phyloP scores from a whole-genome alignment of 2,888 invertebrate species.

The Drosophila paramelanica region DNA sequence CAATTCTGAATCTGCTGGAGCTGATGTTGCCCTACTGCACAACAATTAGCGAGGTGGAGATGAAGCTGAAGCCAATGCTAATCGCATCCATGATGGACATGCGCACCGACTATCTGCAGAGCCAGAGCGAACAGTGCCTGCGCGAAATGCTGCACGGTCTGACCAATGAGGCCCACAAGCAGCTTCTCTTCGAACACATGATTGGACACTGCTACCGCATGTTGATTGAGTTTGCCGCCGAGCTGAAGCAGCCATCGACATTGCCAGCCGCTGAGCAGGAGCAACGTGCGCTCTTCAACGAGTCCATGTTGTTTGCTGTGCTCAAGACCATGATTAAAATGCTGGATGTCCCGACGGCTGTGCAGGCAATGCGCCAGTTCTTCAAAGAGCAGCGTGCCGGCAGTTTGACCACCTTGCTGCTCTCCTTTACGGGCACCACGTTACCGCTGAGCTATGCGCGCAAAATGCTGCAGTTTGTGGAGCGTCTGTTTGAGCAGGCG shows the following conservation, averaged over 20 bases:
- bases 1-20: slow-evolving; percentile 82
- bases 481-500: slow-evolving; percentile 89
- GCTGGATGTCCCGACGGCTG: slow-evolving; percentile 92
- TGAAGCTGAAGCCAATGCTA: slow-evolving; percentile 79
- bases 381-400: slow-evolving; percentile 89
- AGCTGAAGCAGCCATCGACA: slow-evolving; percentile 59
- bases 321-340: slow-evolving; percentile 93
- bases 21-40: slow-evolving; percentile 76
- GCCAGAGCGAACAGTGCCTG: slow-evolving; percentile 87
- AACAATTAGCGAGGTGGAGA: slow-evolving; percentile 61
- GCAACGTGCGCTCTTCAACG: slow-evolving; percentile 79
- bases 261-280: slow-evolving; percentile 33
- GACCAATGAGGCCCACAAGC: slow-evolving; percentile 87
- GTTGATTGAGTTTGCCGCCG: slow-evolving; percentile 87
- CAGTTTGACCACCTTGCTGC: slow-evolving; percentile 91
- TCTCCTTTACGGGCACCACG: slow-evolving; percentile 92
- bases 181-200: slow-evolving; percentile 88
- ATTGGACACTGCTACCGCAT: slow-evolving; percentile 89
- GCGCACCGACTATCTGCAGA: slow-evolving; percentile 90
- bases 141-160: slow-evolving; percentile 82
- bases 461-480: slow-evolving; percentile 92
- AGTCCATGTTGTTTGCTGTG: slow-evolving; percentile 82
- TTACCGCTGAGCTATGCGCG: slow-evolving; percentile 90
- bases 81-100: slow-evolving; percentile 91
- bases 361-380: slow-evolving; percentile 92